Evolutionary conservation across 2,797 vertebrate species (phyloP).

Genomic region (Lithobates sylvaticus): DNA sequence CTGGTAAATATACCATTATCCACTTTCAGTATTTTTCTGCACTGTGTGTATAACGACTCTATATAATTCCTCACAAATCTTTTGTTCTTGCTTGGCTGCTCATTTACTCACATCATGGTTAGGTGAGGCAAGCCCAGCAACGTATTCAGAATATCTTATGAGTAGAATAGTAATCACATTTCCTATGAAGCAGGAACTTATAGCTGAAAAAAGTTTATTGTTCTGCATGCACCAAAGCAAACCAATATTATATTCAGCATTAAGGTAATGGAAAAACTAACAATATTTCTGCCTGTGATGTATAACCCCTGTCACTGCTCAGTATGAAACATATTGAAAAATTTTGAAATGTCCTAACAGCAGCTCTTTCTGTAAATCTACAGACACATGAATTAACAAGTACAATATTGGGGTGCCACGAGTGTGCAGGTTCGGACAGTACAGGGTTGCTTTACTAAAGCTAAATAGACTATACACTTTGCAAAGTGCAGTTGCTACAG

Average conservation of each 20-base stretch:
- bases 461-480: too few species aligned
- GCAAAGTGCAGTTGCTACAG: too few species aligned
- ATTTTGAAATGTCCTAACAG: neutral
- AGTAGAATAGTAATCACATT: constrained; percentile 48
- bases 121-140: constrained; percentile 29
- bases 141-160: constrained; percentile 27
- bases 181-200: constrained; percentile 9
- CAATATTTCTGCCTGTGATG: constrained; percentile 44
- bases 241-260: constrained; percentile 43
- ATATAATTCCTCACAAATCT: constrained; percentile 6
- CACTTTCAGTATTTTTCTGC: constrained; percentile 6
- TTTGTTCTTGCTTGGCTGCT: constrained; percentile 25
- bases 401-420: too few species aligned
- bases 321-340: constrained; percentile 33
- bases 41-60: neutral
- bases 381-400: constrained; percentile 27
- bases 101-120: constrained; percentile 26
- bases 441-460: too few species aligned
- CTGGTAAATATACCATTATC: constrained; percentile 16
- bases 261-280: constrained; percentile 48
- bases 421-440: neutral
- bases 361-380: constrained; percentile 30
- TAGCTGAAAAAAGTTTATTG: constrained; percentile 37
- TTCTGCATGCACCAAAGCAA: constrained; percentile 35
- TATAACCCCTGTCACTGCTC: constrained; percentile 44